A percentile compares a stretch with the other conserved stretches of the same genome.
These are phyloP conservation scores for Malachius bipustulatus DNA, from an alignment of 2,888 invertebrate species.

Conservation along the genomic window DNA sequence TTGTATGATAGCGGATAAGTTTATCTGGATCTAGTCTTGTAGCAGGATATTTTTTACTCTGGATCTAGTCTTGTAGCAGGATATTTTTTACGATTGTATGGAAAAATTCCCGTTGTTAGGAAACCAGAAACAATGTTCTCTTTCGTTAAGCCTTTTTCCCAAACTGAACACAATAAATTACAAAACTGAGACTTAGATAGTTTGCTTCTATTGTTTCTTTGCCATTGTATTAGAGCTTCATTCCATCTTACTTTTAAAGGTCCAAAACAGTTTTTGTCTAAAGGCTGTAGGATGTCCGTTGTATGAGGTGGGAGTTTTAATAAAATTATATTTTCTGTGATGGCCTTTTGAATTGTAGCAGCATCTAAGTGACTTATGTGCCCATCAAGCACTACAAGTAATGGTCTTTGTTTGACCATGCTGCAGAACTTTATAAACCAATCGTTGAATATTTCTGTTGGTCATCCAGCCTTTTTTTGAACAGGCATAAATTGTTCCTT, in stretches of 20 bases:
- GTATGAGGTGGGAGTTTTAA: constrained; percentile 8
- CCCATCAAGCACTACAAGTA: constrained; percentile 18
- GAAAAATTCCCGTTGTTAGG: too few relatives aligned
- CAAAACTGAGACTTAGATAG: too few relatives aligned
- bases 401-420: constrained; percentile 15
- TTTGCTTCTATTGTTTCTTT: constrained; percentile 9
- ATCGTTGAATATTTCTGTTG: constrained; percentile 15
- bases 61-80: too few relatives aligned
- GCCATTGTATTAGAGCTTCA: constrained; percentile 11
- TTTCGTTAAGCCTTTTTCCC: too few relatives aligned
- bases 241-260: constrained; percentile 13
- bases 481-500: constrained; percentile 14
- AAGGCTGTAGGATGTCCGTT: constrained; percentile 11
- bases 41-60: too few relatives aligned
- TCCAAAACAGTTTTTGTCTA: constrained; percentile 13
- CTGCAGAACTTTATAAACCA: constrained; percentile 17
- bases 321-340: constrained; percentile 8
- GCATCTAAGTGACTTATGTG: constrained; percentile 17
- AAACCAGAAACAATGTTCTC: too few relatives aligned
- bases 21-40: too few relatives aligned
- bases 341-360: constrained; percentile 13
- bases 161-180: too few relatives aligned
- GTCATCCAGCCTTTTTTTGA: constrained; percentile 19
- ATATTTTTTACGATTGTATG: too few relatives aligned
- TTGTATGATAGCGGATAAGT: too few relatives aligned